phyloP scores from a whole-genome alignment of 2,888 invertebrate genomes.

The Chironomus riparius region DNA sequence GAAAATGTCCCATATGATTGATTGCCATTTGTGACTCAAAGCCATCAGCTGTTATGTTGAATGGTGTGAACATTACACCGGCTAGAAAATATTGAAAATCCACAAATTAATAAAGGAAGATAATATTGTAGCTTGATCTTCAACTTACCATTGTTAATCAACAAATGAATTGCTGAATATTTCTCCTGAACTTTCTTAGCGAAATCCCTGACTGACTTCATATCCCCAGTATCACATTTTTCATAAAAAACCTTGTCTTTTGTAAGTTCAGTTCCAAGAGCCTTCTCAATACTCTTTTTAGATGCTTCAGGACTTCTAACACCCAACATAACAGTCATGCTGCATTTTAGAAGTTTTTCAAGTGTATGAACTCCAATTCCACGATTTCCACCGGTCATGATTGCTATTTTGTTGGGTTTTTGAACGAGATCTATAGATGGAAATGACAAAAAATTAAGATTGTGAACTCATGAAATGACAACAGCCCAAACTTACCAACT shows the following conservation, averaged over 20 bases:
- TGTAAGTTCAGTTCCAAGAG: constrained; percentile 37
- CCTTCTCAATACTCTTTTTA: constrained; percentile 39
- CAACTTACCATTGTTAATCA: constrained; percentile 67
- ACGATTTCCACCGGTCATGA: constrained; percentile 79
- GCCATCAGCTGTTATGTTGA: constrained; percentile 67
- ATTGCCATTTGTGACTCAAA: constrained; percentile 78
- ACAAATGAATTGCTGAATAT: constrained; percentile 56
- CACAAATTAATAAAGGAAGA: no score
- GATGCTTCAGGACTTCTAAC: constrained; percentile 59
- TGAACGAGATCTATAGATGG: constrained; percentile 50
- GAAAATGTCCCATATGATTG: constrained; percentile 81
- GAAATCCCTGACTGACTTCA: constrained; percentile 68
- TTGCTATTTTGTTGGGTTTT: constrained; percentile 59
- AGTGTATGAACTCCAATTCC: constrained; percentile 75
- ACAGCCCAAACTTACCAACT: constrained; percentile 36
- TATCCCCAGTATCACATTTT: constrained; percentile 64
- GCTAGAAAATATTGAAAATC: constrained; percentile 59
- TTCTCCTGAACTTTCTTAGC: constrained; percentile 55
- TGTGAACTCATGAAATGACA: background rate
- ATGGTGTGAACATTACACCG: constrained; percentile 84
- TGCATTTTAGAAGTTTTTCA: constrained; percentile 63
- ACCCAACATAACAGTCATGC: constrained; percentile 57
- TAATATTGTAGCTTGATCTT: no score
- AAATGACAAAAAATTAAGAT: no score
- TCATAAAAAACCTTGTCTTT: constrained; percentile 55